A percentile compares a stretch with the other conserved stretches of the same genome.
phyloP scores from a whole-genome alignment of 1,140 invertebrate species.

The Zelostemma sp. region DNA sequence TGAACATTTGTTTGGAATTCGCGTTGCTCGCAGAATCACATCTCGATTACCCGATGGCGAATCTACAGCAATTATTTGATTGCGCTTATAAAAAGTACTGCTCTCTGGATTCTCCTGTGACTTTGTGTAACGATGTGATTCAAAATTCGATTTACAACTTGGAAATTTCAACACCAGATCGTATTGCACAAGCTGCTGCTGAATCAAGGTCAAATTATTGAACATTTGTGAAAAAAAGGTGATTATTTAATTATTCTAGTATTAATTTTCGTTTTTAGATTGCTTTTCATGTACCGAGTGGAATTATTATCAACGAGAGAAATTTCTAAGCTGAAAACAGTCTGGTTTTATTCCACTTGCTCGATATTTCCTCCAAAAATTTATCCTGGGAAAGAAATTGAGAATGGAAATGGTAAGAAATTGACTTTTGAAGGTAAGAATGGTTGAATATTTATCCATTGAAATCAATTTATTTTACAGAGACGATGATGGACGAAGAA shows the following conservation, averaged over 20 bases:
- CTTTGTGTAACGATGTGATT: slow-evolving; percentile 38
- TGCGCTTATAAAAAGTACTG: slow-evolving; percentile 50
- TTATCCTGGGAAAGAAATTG: slow-evolving; percentile 4
- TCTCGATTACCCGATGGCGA: slow-evolving; percentile 51
- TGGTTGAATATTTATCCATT: too few species aligned
- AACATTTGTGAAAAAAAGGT: not conserved
- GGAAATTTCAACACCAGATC: slow-evolving; percentile 33
- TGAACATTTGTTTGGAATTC: slow-evolving; percentile 62
- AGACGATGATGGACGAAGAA: not conserved
- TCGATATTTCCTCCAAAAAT: slow-evolving; percentile 59
- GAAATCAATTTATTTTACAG: not conserved
- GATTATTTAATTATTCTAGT: slow-evolving; percentile 9
- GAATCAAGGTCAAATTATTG: slow-evolving; percentile 43
- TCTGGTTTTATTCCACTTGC: slow-evolving; percentile 47
- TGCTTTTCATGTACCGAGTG: slow-evolving; percentile 45
- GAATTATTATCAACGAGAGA: slow-evolving; percentile 39
- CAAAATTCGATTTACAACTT: slow-evolving; percentile 48
- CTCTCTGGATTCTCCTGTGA: slow-evolving; percentile 46
- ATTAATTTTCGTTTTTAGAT: slow-evolving; percentile 39
- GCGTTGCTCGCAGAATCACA: slow-evolving; percentile 55
- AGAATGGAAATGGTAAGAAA: not conserved
- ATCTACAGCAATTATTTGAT: slow-evolving; percentile 49
- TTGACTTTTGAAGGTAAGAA: not conserved
- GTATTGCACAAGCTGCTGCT: slow-evolving; percentile 46
- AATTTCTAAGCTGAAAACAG: slow-evolving; percentile 42